Evolutionary conservation across 2,113 vertebrate genomes (phyloP), one percentile per base, ranked within the genome.

Genomic region (Osmerus mordax): DNA sequence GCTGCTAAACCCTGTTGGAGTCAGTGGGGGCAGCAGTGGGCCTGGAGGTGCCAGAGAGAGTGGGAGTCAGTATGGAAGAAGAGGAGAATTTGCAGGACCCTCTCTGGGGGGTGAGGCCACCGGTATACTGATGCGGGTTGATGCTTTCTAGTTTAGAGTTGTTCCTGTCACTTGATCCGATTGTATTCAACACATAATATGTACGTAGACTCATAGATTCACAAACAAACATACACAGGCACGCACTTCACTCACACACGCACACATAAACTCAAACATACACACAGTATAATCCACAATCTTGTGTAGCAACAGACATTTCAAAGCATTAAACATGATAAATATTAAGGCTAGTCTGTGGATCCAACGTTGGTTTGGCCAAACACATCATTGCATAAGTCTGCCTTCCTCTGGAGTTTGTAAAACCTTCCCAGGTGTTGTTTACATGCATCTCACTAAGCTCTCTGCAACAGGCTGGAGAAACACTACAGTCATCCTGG

Each of bases 1-100:
- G 66, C 62, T 75, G 78, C 79, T 78, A 88, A 85, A 89, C 80
- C 79, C 82, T 80, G 73, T 78, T 36, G 0, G 23, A 53, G 76
- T 72, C 77, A 78, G 61, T 29, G 36, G 73, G 76, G 76, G 65
- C 75, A 76, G 19, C 59, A 52, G 63, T 16, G 63, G 32, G 5
- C 15, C 3, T 16, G 32, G 18, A 14, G 36, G 32, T n/a, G 28
- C 11, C 18, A 4, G 63, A 52, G 73, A 77, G 61, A 32, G 63
- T 54, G 36, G 72, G 76, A 86, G 69, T 78, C 77, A 78, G 56
- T 15, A 2, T 58, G 19, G 63, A 76, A 72, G 78, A 84, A 72
- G 64, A 58, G 29, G 63, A 75, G 68, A 75, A 56, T 61, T 67
- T 56, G 63, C 28, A 65, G 18, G 65, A 76, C 56, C 53, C 73